These are phyloP conservation scores for Thelaira solivaga DNA, from an alignment of 2,888 invertebrate genomes.

Conservation along the genomic window DNA sequence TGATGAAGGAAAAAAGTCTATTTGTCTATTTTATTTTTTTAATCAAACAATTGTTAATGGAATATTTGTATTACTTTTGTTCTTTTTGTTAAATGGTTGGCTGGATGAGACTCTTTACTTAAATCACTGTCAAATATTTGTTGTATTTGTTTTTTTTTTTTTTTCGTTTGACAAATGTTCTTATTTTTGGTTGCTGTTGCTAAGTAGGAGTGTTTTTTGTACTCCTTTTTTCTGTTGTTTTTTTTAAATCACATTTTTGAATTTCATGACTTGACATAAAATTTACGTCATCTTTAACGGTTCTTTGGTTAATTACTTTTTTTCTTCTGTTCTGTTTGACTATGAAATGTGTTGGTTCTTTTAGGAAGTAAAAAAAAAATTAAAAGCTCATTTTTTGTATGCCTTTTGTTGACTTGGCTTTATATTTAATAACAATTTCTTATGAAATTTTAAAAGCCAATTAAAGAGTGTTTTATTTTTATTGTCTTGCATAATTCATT, in stretches of 20 bases:
- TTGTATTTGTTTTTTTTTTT: slow-evolving; percentile 5
- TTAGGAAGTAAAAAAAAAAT: slow-evolving; percentile 26
- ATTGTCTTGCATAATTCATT: too few species aligned
- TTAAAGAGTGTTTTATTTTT: background rate
- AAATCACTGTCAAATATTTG: background rate
- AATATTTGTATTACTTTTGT: background rate
- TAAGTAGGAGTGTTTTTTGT: background rate
- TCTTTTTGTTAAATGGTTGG: background rate
- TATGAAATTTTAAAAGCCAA: slow-evolving; percentile 10
- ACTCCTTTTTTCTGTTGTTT: background rate
- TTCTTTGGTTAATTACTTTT: slow-evolving; percentile 12
- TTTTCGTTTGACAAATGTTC: slow-evolving; percentile 16
- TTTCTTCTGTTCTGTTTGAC: background rate
- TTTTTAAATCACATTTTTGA: slow-evolving; percentile 19
- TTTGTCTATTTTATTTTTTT: background rate
- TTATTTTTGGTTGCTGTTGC: slow-evolving; percentile 63
- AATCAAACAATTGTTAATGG: slow-evolving; percentile 1
- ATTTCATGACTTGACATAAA: slow-evolving; percentile 69
- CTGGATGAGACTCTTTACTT: background rate
- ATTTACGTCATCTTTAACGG: slow-evolving; percentile 72
- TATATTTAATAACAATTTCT: slow-evolving; percentile 18
- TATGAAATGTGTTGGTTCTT: background rate
- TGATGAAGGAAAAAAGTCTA: too few species aligned
- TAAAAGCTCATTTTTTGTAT: background rate
- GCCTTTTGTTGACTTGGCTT: background rate